A percentile compares a stretch with the other conserved stretches of the same genome.
phyloP scores from a whole-genome alignment of 2,888 invertebrate species.

The Drosophila austrosaltans region DNA sequence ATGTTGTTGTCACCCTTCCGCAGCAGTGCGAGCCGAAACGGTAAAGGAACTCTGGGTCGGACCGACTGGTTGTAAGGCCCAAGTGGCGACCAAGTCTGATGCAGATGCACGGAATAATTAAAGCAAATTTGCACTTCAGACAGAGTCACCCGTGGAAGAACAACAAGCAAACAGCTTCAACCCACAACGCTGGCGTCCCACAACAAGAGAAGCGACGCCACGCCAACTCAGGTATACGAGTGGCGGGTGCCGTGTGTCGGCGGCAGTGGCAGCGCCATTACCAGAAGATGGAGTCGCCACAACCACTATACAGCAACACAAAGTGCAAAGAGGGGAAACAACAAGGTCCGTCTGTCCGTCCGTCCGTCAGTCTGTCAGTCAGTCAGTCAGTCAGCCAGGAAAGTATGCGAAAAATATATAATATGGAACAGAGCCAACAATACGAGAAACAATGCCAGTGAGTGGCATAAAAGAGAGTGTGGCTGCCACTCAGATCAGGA shows the following conservation, averaged over 20 bases:
- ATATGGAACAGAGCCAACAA: slow-evolving; percentile 73
- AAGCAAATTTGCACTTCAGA: slow-evolving; percentile 83
- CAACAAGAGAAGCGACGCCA: slow-evolving; percentile 56
- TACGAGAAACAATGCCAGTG: slow-evolving; percentile 51
- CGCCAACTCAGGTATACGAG: slow-evolving; percentile 26
- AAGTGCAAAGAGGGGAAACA: slow-evolving; percentile 34
- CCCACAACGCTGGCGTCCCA: slow-evolving; percentile 63
- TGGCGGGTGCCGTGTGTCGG: slow-evolving; percentile 15
- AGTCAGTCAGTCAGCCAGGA: slow-evolving; percentile 62
- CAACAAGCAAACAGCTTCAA: slow-evolving; percentile 50
- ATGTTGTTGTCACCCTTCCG: slow-evolving; percentile 58
- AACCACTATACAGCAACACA: slow-evolving; percentile 27
- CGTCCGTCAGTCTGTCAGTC: slow-evolving; percentile 59
- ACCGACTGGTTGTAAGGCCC: slow-evolving; percentile 5
- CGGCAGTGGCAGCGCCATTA: slow-evolving; percentile 29
- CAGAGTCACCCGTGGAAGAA: slow-evolving; percentile 66
- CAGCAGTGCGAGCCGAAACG: neutral
- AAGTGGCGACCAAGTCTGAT: slow-evolving; percentile 44
- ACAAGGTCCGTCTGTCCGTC: slow-evolving; percentile 36
- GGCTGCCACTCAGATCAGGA: slow-evolving; percentile 62
- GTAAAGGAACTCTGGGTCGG: neutral
- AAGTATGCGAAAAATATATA: slow-evolving; percentile 63
- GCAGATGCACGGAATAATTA: slow-evolving; percentile 79
- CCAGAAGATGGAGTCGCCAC: slow-evolving; percentile 31
- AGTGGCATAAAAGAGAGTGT: slow-evolving; percentile 47